These are phyloP conservation scores for Pardalotus punctatus DNA, from an alignment of 2,113 vertebrate genomes.

Conservation along the genomic window DNA sequence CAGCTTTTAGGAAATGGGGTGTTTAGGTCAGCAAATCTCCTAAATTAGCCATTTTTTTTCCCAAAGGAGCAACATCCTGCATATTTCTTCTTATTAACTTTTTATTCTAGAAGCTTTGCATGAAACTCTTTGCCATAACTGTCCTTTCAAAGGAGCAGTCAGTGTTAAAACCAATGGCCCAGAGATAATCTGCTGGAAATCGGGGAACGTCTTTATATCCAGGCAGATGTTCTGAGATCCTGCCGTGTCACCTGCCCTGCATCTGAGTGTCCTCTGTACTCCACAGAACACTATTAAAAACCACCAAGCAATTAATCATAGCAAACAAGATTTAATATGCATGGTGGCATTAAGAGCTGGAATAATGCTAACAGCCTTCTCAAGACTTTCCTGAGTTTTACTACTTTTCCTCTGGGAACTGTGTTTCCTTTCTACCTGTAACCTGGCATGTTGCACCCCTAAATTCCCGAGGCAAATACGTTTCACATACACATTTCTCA, in stretches of 20 bases:
- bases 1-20: not conserved
- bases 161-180: not conserved
- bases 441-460: not conserved
- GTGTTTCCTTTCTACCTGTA: not conserved
- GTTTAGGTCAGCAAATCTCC: not conserved
- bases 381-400: not conserved
- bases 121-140: not conserved
- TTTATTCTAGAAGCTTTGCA: not conserved
- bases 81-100: not conserved
- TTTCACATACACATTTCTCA: not conserved
- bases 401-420: not conserved
- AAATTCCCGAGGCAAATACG: not conserved
- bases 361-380: conserved; percentile 21
- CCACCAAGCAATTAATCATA: not conserved
- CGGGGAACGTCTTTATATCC: not conserved
- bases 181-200: not conserved
- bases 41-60: not conserved
- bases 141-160: not conserved
- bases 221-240: not conserved
- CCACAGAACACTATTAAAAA: conserved; percentile 11
- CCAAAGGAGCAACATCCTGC: not conserved
- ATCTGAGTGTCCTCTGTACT: not conserved
- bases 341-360: conserved; percentile 10
- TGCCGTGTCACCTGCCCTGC: conserved; percentile 10
- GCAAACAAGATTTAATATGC: conserved; percentile 55